Conservation (phyloP, 30 jellyfish, hydroid and myxozoan species). For the Morbakka virulenta region DNA sequence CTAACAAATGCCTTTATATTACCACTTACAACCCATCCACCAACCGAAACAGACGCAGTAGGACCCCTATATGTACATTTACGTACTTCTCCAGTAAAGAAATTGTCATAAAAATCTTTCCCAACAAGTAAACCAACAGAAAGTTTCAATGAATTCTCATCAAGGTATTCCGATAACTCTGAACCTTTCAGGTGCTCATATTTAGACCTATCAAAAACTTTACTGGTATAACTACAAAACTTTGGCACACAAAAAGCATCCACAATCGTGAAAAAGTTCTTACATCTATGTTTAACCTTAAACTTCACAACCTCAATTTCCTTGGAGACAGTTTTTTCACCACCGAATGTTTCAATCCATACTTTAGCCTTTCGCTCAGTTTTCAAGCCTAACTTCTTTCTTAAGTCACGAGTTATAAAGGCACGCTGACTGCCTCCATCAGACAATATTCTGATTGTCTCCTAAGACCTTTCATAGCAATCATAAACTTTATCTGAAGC, state of each 20-base stretch:
- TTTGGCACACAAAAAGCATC: not conserved
- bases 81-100: not conserved
- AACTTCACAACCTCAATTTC: not conserved
- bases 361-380: not conserved
- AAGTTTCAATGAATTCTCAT: not conserved
- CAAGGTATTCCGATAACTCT: not conserved
- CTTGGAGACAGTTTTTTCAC: not conserved
- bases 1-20: not conserved
- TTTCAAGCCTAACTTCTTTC: not conserved
- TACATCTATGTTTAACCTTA: not conserved
- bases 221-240: not conserved
- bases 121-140: not conserved
- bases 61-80: not conserved
- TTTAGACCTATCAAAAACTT: not conserved
- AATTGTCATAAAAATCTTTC: not conserved
- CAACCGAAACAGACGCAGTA: not conserved
- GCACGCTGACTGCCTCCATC: not conserved
- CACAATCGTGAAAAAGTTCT: not conserved
- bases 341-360: not conserved
- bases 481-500: not conserved
- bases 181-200: not conserved
- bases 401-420: not conserved
- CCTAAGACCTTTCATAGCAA: not conserved
- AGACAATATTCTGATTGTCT: too few species aligned
- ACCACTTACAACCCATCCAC: not conserved